Base-by-base conservation (phyloP, 2,888 invertebrate genomes). In the Ferrisia virgata region DNA sequence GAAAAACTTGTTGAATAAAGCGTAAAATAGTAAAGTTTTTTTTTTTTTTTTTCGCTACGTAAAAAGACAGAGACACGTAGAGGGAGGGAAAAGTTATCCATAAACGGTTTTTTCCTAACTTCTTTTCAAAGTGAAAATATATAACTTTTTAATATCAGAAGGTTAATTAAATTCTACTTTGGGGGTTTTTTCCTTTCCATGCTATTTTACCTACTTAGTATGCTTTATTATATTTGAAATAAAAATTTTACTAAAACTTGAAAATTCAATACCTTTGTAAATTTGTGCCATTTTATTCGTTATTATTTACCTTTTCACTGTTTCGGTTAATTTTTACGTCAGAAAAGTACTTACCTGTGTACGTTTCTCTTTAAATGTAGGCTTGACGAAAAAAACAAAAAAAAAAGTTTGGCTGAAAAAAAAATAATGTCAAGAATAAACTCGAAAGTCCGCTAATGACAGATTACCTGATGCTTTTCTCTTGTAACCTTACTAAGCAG, bases 1-100 rank as follows among this genome's bases (percentile, higher is more conserved):
- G 36, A 72, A 72, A 72, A 72, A 72, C 72, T 72, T 72, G 72
- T 72, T 72, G 72, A 72, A 72, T 72, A 72, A 72, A 72, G 72
- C n/a, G 33, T 33, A 72, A 47, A 47, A 47, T 47, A 47, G 47
- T 47, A 3, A 8, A 47, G 47, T 47, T 47, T 47, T 47, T 8
- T 72, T 72, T 72, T 53, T 53, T 8, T 53, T 53, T 15, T 8
- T 53, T 11, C 15, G 53, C 4, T n/a, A n/a, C 53, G 72, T 4
- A 72, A 15, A 33, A 15, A 72, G 25, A 28, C 72, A 33, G 11
- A 47, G 47, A 47, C 5, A 36, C 8, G 36, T 8, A n/a, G 18
- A 47, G 47, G 18, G 18, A 47, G 8, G 18, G n/a, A 31, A 72
- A 72, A 72, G 72, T 72, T 28, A 64, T 11, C 31, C 64, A 72